Evolutionary conservation across 2,888 invertebrate species (phyloP), one percentile per base, ranked within the genome.

Genomic region (Epiblema foenella): DNA sequence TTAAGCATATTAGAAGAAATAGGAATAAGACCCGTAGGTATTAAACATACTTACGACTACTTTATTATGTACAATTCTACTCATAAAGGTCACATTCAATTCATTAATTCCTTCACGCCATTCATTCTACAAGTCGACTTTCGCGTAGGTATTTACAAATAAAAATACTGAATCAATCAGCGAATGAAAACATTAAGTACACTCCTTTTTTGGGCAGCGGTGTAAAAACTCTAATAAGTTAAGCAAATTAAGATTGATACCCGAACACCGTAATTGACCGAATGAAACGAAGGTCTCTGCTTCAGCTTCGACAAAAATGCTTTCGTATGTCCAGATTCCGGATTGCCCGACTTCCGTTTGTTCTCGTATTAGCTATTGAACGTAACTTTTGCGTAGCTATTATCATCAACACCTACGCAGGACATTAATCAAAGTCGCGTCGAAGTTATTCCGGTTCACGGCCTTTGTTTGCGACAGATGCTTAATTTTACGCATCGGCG

Each of bases 401-500:
- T 65, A 62, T 56, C 56, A 60, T 20, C 60, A 60, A 51, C 60
- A 69, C 68, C 68, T 42, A 66, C 51, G 52, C 18, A 66, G 62
- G 37, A 8, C 52, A 69, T 73, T 66, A 69, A 69, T 69, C 69
- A 69, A 78, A 75, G 68, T 74, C 68, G 71, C 69, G 64, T 74
- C 73, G 72, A 75, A 63, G 72, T 72, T 73, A 73, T 72, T 74
- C 65, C 69, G 69, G 49, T 75, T 67, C 68, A 74, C 75, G 67
- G 68, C 73, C 69, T 65, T 76, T 77, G 74, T 75, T 80, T 77
- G 78, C 75, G 74, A 74, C 74, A 81, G 77, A 78, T 78, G 49
- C 65, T 66, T 70, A 76, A 78, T 79, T 79, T 77, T 74, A 75
- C 74, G 75, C 60, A 33, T 66, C 65, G 52, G 15, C 64, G 73